phyloP scores from a whole-genome alignment of 2,113 vertebrate species.

The Chaetodon auriga region DNA sequence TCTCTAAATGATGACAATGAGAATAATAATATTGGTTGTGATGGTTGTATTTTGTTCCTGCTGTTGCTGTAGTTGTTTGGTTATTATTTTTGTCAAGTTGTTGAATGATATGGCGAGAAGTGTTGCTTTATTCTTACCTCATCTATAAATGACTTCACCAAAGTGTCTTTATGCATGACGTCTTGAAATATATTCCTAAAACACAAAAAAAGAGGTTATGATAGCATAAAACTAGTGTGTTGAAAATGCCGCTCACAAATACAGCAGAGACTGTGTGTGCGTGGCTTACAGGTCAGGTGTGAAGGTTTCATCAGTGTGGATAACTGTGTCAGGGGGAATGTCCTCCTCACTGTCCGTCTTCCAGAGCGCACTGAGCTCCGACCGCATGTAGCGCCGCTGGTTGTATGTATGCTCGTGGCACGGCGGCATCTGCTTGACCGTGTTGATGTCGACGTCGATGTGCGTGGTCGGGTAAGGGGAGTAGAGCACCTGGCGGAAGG shows the following conservation, averaged over 20 bases:
- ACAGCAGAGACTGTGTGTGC: neutral
- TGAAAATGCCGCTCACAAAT: neutral
- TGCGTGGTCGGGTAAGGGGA: constrained; percentile 96
- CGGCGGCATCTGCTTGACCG: constrained; percentile 98
- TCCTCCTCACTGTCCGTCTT: constrained; percentile 94
- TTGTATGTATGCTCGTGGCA: constrained; percentile 97
- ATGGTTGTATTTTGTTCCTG: neutral
- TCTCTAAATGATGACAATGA: neutral
- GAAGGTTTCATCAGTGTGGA: constrained; percentile 93
- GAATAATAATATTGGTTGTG: neutral
- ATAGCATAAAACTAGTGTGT: neutral
- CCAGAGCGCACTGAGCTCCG: constrained; percentile 92
- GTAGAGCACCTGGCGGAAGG: constrained; percentile 97
- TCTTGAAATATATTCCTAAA: constrained; percentile 97
- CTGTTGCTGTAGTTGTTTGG: neutral
- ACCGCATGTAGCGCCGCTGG: constrained; percentile 94
- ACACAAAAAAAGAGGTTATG: constrained; percentile 4
- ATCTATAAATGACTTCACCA: constrained; percentile 95
- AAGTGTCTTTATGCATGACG: constrained; percentile 92
- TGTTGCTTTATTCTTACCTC: constrained; percentile 87
- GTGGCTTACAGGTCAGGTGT: constrained; percentile 93
- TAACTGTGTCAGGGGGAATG: constrained; percentile 90
- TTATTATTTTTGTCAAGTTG: neutral
- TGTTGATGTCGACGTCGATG: constrained; percentile 97
- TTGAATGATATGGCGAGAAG: neutral